Base-by-base conservation (phyloP, 2,113 vertebrate species). In the Corythoichthys haematopterus region DNA sequence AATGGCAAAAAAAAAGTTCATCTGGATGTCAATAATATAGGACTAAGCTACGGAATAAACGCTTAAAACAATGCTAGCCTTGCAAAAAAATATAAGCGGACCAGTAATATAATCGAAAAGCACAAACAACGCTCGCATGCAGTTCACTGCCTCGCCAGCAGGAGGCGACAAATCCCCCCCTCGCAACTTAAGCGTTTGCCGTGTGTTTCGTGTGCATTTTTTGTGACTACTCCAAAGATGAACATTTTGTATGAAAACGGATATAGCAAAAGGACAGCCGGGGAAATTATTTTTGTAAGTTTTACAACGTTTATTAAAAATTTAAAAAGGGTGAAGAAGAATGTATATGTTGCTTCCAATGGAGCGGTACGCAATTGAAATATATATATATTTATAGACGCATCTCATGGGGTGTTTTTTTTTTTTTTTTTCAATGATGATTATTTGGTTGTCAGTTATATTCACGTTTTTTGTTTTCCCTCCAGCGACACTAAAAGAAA, bases 261-360 rank as follows among this genome's bases (percentile, higher is more conserved):
- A 76, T 55, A 74, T 70, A 12, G 74, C 64, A 35, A 65, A 47
- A 71, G 40, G 66, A 76, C 72, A 81, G 66, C 84, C 80, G 88
- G 87, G 88, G 85, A 68, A 88, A 84, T 91, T 92, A 92, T 92
- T 93, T 93, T 93, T 92, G 80, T 91, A 92, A 83, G 78, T 90
- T 91, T 91, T 91, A 70, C 87, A 89, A 84, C 86, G 88, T 92
- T 90, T 91, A 85, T 90, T 13, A 52, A 65, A 84, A 88, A 75
- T 88, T 11, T 14, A 36, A 84, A 88, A 75, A 82, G 71, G 83
- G 83, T 84, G 74, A 5, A 28, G 20, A 55, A 83, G 88, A 92
- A 90, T 91, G 88, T 91, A 90, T 58, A 84, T 80, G 81, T 82
- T 52, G 78, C 46, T 63, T 60, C 62, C 4, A 47, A 65, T 57